Base-by-base conservation (phyloP, 1,140 invertebrate genomes). In the Nomia melanderi region DNA sequence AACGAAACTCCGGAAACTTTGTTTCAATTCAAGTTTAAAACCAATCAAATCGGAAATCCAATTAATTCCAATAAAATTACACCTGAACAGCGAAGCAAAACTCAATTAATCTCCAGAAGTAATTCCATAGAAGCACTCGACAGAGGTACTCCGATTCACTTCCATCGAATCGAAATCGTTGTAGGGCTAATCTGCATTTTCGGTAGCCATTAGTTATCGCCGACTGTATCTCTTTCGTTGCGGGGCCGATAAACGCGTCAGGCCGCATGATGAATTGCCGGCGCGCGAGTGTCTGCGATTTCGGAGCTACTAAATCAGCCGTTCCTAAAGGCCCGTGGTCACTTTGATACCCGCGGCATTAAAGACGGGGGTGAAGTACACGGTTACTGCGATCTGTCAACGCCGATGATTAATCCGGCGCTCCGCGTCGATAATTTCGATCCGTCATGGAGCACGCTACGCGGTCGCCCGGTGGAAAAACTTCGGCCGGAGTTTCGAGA, bases 321-420 rank as follows among this genome's bases (percentile, higher is more conserved):
- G 66, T 47, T 77, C 50, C 33, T 53, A 56, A 57, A 47, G 36
- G 47, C 66, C 25, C 7, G 67, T 65, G 59, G 66, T 77, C 80
- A 57, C 73, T 81, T 77, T 60, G 44, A 73, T 66, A 53, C 63
- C 31, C 33, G 53, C 20, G 29, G 17, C 33, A 66, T 66, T 50
- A 66, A 33, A 66, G 56, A 44, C 25, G n/a, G 39, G 44, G 39
- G 44, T 62, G 33, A 36, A 75, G 72, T 70, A 44, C n/a, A n/a
- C n/a, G n/a, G 65, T 66, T 39, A 65, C 33, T 47, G 53, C 12
- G 11, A 11, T 65, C 53, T 59, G 66, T 81, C 78, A 23, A 36
- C 78, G 39, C 20, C 56, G 50, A 67, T 79, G 73, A 82, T 77
- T 82, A 67, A 82, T 82, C 62, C 63, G 73, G 69, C n/a, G 36